phyloP scores from a whole-genome alignment of 2,888 invertebrate species.

The Drosophila acutilabella region DNA sequence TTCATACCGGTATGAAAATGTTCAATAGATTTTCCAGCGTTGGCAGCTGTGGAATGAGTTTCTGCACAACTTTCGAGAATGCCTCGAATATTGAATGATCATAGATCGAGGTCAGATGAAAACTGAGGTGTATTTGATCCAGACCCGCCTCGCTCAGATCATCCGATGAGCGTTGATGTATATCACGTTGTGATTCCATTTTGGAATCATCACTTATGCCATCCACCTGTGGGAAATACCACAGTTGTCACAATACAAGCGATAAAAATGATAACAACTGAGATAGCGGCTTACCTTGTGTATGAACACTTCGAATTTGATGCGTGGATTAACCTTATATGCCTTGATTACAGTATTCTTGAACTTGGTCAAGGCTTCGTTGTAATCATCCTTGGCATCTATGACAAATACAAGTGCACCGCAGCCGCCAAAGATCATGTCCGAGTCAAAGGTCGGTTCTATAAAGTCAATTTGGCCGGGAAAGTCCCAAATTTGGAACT shows the following conservation, averaged over 20 bases:
- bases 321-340: slow-evolving; percentile 96
- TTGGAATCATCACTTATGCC: slow-evolving; percentile 99
- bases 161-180: slow-evolving; percentile 98
- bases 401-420: slow-evolving; percentile 99
- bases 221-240: slow-evolving; percentile 89
- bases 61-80: slow-evolving; percentile 99
- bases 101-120: slow-evolving; percentile 99
- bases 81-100: slow-evolving; percentile 99
- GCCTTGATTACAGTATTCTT: slow-evolving; percentile 97
- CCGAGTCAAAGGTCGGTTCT: slow-evolving; percentile 97
- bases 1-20: slow-evolving; percentile 97
- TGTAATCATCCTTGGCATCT: slow-evolving; percentile 99
- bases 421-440: slow-evolving; percentile 98
- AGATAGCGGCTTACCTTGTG: slow-evolving; percentile 89
- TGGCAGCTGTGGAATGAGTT: slow-evolving; percentile 98
- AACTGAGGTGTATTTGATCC: slow-evolving; percentile 95
- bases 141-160: slow-evolving; percentile 95
- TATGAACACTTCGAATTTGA: slow-evolving; percentile 99
- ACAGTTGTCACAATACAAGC: slow-evolving; percentile 21
- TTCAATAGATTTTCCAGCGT: slow-evolving; percentile 98
- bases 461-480: slow-evolving; percentile 99
- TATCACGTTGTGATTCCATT: slow-evolving; percentile 99
- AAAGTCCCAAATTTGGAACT: slow-evolving; percentile 99
- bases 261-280: slow-evolving; percentile 23
- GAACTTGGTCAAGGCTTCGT: slow-evolving; percentile 96